Evolutionary conservation across 2,888 invertebrate species (phyloP).

Genomic region (Drosophila buzzatii): DNA sequence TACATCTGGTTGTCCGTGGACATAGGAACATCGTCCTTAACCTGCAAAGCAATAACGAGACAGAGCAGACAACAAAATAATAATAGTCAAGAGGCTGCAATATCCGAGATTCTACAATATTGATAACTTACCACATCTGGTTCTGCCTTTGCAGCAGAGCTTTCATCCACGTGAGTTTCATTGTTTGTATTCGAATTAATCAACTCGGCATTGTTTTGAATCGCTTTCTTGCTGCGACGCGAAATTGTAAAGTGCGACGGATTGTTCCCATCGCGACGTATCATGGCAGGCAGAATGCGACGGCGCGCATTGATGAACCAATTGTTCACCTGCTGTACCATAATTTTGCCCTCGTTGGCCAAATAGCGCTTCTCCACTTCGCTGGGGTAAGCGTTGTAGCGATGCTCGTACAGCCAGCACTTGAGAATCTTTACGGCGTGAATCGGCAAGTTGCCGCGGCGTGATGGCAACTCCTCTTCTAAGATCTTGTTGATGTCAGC

Average conservation of each 20-base stretch:
- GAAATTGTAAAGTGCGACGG: slow-evolving; percentile 3
- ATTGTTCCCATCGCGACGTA: slow-evolving; percentile 7
- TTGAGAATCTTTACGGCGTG: slow-evolving; percentile 1
- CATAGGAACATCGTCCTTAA: background rate
- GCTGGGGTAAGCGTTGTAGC: slow-evolving; percentile 93
- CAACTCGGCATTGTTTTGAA: background rate
- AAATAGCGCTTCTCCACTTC: slow-evolving; percentile 95
- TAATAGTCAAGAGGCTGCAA: background rate
- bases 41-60: background rate
- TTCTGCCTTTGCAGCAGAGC: background rate
- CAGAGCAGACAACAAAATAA: background rate
- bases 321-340: slow-evolving; percentile 95
- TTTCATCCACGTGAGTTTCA: background rate
- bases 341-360: slow-evolving; percentile 93
- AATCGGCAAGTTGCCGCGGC: slow-evolving; percentile 4
- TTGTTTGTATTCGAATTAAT: background rate
- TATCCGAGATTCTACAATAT: background rate
- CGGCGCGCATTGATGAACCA: slow-evolving; percentile 98
- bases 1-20: background rate
- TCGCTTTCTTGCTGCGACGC: background rate
- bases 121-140: background rate
- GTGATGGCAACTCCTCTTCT: background rate
- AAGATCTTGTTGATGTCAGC: background rate
- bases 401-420: slow-evolving; percentile 11
- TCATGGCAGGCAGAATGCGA: slow-evolving; percentile 92